phyloP scores from a whole-genome alignment of 2,113 vertebrate genomes.

The Peromyscus californicus region DNA sequence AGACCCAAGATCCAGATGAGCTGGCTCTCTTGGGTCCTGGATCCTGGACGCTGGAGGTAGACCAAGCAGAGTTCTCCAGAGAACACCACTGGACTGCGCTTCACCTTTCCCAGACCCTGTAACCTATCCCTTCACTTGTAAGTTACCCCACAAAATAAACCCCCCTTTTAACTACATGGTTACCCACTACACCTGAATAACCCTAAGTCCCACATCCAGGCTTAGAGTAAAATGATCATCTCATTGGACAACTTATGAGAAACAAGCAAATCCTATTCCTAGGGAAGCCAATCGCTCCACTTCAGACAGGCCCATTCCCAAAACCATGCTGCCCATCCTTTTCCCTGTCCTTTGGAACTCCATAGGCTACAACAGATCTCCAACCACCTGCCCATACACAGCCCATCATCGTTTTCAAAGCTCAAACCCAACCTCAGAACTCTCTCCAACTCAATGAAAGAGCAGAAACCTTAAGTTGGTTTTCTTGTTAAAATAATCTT shows the following conservation, averaged over 20 bases:
- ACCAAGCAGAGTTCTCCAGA: too few species aligned
- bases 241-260: not conserved
- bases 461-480: not conserved
- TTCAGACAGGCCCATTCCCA: not conserved
- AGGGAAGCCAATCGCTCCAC: not conserved
- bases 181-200: not conserved
- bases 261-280: not conserved
- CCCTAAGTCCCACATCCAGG: not conserved
- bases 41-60: too few species aligned
- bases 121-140: too few species aligned
- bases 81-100: too few species aligned
- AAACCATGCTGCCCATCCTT: not conserved
- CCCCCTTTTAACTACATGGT: too few species aligned
- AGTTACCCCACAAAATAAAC: too few species aligned
- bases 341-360: not conserved
- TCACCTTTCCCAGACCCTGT: too few species aligned
- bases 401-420: not conserved
- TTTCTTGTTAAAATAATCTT: not conserved
- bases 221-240: not conserved
- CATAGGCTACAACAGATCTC: not conserved
- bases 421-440: not conserved
- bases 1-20: too few species aligned
- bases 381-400: fast-evolving
- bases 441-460: not conserved
- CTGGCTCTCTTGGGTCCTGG: too few species aligned